Conservation (phyloP, 2,888 invertebrate species). For the Zhengitettix transpicula region DNA sequence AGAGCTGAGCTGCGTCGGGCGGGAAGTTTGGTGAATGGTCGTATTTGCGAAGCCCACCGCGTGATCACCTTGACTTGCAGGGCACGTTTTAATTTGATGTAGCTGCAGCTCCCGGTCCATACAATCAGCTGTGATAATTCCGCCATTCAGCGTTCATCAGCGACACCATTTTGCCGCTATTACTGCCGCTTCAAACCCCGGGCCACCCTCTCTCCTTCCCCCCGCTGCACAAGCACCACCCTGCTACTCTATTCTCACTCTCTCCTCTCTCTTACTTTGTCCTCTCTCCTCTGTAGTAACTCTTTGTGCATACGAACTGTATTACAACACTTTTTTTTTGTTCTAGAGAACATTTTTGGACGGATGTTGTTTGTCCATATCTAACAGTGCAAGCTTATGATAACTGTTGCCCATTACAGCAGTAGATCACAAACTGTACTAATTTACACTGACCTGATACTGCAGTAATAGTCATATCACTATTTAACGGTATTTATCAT, state of each 20-base stretch:
- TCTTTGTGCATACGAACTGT: too few relatives aligned
- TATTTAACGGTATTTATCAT: too few relatives aligned
- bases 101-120: constrained; percentile 10
- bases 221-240: neutral
- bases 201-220: neutral
- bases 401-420: too few relatives aligned
- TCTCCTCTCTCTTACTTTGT: neutral
- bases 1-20: too few relatives aligned
- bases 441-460: too few relatives aligned
- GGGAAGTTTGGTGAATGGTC: neutral
- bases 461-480: too few relatives aligned
- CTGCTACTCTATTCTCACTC: neutral
- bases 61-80: neutral
- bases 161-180: constrained; percentile 17
- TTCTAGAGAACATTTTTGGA: too few relatives aligned
- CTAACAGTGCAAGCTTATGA: too few relatives aligned
- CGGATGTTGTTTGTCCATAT: too few relatives aligned
- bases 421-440: too few relatives aligned
- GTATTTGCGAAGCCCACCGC: neutral
- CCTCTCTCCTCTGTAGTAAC: neutral
- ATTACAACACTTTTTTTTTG: too few relatives aligned
- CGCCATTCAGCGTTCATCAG: constrained; percentile 29
- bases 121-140: constrained; percentile 27
- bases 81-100: neutral
- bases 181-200: neutral